phyloP scores from a whole-genome alignment of 2,113 vertebrate species.

The Engraulis encrasicolus region DNA sequence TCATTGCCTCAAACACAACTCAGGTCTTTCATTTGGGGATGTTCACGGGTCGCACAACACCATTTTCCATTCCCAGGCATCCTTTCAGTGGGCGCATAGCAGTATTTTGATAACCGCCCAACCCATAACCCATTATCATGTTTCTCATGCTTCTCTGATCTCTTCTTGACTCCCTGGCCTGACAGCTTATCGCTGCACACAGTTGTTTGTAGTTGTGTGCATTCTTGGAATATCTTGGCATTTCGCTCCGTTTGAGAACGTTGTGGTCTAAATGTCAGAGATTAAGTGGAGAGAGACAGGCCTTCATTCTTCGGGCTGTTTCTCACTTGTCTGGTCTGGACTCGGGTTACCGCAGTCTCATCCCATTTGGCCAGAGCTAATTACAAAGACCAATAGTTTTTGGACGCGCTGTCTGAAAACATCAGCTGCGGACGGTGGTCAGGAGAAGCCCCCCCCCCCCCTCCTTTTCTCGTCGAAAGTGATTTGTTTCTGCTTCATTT shows the following conservation, averaged over 20 bases:
- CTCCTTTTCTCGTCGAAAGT: background rate
- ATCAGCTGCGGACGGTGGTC: background rate
- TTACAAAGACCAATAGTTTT: background rate
- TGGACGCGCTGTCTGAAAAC: background rate
- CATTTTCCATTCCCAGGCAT: background rate
- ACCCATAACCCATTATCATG: background rate
- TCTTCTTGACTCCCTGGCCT: too few relatives aligned
- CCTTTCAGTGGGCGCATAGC: background rate
- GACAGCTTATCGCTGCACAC: background rate
- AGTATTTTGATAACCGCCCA: background rate
- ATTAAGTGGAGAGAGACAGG: background rate
- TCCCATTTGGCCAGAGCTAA: background rate
- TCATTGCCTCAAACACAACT: background rate
- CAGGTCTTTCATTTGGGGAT: background rate
- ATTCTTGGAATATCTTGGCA: background rate
- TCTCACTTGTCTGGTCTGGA: background rate
- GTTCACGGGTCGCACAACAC: background rate
- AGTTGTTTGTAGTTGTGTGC: background rate
- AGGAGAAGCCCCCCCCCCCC: background rate
- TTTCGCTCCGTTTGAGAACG: constrained; percentile 22
- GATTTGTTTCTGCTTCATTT: constrained; percentile 1
- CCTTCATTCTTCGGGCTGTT: background rate
- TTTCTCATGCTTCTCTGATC: background rate
- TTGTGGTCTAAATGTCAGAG: background rate
- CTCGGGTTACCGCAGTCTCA: background rate